These are phyloP conservation scores for Podocnemis expansa DNA, from an alignment of 2,113 vertebrate species.

Conservation along the genomic window DNA sequence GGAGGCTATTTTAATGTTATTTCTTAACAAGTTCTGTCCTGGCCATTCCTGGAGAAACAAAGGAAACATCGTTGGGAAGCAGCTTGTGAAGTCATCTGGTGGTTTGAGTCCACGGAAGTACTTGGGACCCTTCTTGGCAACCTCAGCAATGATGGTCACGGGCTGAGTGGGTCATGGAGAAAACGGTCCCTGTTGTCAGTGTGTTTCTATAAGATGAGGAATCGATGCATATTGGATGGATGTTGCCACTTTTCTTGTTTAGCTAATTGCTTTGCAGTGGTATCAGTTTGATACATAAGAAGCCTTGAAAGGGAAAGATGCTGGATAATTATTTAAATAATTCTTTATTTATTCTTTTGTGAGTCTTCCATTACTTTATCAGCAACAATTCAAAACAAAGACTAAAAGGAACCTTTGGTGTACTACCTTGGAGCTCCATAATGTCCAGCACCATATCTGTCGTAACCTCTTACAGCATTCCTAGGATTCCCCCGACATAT, in stretches of 20 bases:
- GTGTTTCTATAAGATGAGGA: not conserved
- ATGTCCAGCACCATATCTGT: conserved; percentile 67
- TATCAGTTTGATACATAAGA: not conserved
- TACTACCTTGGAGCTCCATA: conserved; percentile 69
- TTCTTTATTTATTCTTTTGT: not conserved
- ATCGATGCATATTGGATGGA: not conserved
- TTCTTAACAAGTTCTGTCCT: not conserved
- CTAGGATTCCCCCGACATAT: conserved; percentile 71
- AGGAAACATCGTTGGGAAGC: not conserved
- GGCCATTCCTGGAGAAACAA: not conserved
- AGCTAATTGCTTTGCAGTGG: not conserved
- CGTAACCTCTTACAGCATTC: conserved; percentile 72
- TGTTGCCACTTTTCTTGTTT: not conserved
- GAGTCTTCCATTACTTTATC: no score
- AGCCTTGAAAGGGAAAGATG: not conserved
- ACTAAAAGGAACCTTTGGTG: fast-evolving
- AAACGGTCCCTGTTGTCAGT: not conserved
- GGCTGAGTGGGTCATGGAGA: not conserved
- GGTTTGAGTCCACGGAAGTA: not conserved
- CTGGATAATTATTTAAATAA: no score
- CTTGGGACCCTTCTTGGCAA: not conserved
- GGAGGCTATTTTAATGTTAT: not conserved
- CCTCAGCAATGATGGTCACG: not conserved
- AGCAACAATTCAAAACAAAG: no score
- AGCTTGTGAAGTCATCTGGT: not conserved